phyloP scores from a whole-genome alignment of 2,888 invertebrate species.

The Eristalis pertinax region DNA sequence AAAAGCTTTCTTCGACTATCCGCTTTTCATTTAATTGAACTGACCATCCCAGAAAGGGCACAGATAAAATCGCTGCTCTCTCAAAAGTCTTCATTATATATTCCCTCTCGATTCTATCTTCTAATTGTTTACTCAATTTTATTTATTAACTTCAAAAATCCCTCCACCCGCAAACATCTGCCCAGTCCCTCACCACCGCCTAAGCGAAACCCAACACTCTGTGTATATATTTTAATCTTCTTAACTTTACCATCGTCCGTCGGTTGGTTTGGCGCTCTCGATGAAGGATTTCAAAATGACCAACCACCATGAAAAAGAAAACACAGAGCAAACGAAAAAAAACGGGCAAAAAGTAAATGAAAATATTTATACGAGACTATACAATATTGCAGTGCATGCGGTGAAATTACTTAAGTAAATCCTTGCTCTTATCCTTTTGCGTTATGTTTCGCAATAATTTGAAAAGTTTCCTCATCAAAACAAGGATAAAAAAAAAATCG shows the following conservation, averaged over 20 bases:
- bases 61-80: too few species aligned
- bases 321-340: not conserved
- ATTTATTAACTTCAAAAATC: slow-evolving; percentile 7
- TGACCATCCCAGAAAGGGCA: too few species aligned
- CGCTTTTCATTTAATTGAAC: too few species aligned
- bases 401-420: slow-evolving; percentile 57
- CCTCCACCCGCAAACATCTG: not conserved
- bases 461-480: slow-evolving; percentile 32
- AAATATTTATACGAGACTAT: not conserved
- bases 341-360: not conserved
- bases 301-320: not conserved
- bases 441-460: slow-evolving; percentile 35
- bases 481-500: not conserved
- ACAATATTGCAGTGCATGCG: slow-evolving; percentile 33
- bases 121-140: slow-evolving; percentile 6
- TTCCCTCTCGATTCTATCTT: not conserved
- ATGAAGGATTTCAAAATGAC: not conserved
- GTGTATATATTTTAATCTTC: slow-evolving; percentile 9
- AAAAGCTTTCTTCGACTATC: too few species aligned
- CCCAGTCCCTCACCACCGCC: not conserved
- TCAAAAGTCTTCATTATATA: not conserved
- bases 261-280: not conserved
- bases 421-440: slow-evolving; percentile 35
- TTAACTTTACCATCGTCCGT: slow-evolving; percentile 17
- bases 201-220: not conserved